phyloP scores from a whole-genome alignment of 2,888 invertebrate species.

The Volucella inanis region DNA sequence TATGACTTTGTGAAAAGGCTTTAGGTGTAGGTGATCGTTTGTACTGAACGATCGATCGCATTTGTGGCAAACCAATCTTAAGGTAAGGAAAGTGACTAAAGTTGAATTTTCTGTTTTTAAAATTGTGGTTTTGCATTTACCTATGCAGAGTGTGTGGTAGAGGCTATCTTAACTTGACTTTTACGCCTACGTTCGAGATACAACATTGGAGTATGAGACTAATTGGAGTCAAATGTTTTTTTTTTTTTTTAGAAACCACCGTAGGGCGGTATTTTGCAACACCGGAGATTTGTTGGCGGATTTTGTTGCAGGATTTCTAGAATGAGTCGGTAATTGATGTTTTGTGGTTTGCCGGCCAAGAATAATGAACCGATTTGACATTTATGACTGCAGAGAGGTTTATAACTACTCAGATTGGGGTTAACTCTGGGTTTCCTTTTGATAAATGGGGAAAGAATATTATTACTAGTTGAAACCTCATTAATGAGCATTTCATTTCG shows the following conservation, averaged over 20 bases:
- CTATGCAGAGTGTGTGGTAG: neutral
- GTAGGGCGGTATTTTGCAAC: slow-evolving; percentile 28
- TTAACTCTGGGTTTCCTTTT: too few species aligned
- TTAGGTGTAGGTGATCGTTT: slow-evolving; percentile 47
- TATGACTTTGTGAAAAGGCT: neutral
- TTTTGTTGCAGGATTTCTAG: neutral
- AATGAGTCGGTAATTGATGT: neutral
- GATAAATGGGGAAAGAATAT: too few species aligned
- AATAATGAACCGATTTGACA: neutral
- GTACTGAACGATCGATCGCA: slow-evolving; percentile 7
- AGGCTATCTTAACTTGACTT: too few species aligned
- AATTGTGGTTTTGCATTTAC: slow-evolving; percentile 2
- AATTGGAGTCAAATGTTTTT: slow-evolving; percentile 23
- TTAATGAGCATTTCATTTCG: too few species aligned
- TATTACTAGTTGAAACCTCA: too few species aligned
- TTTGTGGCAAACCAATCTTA: slow-evolving; percentile 14
- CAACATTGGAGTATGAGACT: slow-evolving; percentile 29
- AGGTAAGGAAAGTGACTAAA: slow-evolving; percentile 62
- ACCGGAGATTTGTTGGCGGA: neutral
- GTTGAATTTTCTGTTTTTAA: neutral
- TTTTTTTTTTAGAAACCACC: slow-evolving; percentile 24
- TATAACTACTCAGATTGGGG: too few species aligned
- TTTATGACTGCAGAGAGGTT: neutral
- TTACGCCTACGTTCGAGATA: slow-evolving; percentile 7
- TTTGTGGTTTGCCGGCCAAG: slow-evolving; percentile 3